Conservation (phyloP, 2,888 invertebrate species). For the Allygus modestus region DNA sequence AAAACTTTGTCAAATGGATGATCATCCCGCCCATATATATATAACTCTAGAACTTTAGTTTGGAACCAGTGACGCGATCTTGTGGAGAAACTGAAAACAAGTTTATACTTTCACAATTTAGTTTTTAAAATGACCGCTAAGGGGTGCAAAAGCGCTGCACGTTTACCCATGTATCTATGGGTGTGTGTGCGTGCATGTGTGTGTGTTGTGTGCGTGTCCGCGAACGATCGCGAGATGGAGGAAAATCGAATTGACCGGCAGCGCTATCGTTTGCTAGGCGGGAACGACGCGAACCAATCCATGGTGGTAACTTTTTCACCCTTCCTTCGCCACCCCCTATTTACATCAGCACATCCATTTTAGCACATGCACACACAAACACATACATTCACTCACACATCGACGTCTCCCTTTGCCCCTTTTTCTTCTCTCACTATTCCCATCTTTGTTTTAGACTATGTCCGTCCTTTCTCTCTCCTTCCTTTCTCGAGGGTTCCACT, state of each 20-base stretch:
- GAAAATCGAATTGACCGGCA: conserved; percentile 33
- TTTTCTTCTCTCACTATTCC: not conserved
- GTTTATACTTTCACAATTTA: conserved; percentile 29
- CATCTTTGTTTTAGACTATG: not conserved
- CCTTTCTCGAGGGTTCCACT: not conserved
- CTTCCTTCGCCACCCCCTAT: conserved; percentile 38
- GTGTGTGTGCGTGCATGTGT: conserved; percentile 23
- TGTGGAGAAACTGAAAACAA: conserved; percentile 48
- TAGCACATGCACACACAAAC: conserved; percentile 3
- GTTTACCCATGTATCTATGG: conserved; percentile 1
- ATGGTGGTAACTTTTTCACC: conserved; percentile 54
- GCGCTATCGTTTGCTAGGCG: conserved; percentile 37
- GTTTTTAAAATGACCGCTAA: conserved; percentile 44
- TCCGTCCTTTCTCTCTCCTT: not conserved
- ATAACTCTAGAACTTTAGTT: not conserved
- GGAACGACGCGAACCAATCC: conserved; percentile 42
- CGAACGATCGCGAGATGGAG: not conserved
- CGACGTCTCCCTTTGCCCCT: not conserved
- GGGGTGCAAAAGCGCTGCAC: conserved; percentile 14
- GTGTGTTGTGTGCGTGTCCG: not conserved
- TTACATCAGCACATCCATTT: conserved; percentile 38
- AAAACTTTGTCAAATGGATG: not conserved
- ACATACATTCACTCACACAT: not conserved
- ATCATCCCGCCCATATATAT: not conserved
- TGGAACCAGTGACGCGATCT: conserved; percentile 45